Evolutionary conservation across 2,888 invertebrate genomes (phyloP).

Genomic region (Athetis lepigone): DNA sequence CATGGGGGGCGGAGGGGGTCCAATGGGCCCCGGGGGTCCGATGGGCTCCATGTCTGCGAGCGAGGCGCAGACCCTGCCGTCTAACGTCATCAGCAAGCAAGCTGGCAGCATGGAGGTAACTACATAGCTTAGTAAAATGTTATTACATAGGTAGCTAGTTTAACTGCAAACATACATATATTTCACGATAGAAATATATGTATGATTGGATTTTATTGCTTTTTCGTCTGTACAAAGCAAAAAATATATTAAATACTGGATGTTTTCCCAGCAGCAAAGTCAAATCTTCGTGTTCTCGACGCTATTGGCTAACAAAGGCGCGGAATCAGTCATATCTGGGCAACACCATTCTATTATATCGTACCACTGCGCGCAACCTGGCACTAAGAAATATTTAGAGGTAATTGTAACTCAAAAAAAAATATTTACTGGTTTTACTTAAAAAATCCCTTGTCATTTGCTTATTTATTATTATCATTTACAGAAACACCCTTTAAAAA

Average conservation of each 20-base stretch:
- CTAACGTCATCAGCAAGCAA: conserved; percentile 95
- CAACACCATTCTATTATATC: conserved; percentile 98
- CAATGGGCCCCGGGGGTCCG: conserved; percentile 85
- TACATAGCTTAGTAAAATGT: conserved; percentile 58
- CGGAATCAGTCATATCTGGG: conserved; percentile 97
- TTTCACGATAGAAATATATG: no score
- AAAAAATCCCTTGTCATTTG: no score
- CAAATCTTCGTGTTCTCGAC: conserved; percentile 99
- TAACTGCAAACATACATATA: no score
- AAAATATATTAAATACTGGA: conserved; percentile 63
- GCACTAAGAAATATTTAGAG: conserved; percentile 98
- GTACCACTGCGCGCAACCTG: conserved; percentile 98
- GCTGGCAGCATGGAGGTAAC: conserved; percentile 94
- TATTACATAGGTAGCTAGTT: no score
- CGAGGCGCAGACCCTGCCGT: conserved; percentile 94
- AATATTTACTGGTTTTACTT: no score
- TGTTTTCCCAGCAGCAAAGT: conserved; percentile 97
- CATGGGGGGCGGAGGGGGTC: conserved; percentile 83
- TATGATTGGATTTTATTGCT: not conserved
- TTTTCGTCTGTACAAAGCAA: conserved; percentile 17
- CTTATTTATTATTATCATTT: no score
- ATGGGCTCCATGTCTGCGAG: conserved; percentile 89
- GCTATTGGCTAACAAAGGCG: conserved; percentile 97
- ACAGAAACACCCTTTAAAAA: conserved; percentile 97
- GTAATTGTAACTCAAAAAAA: conserved; percentile 79